Evolutionary conservation across 2,888 invertebrate species (phyloP).

Genomic region (Dasysyrphus tricinctus): DNA sequence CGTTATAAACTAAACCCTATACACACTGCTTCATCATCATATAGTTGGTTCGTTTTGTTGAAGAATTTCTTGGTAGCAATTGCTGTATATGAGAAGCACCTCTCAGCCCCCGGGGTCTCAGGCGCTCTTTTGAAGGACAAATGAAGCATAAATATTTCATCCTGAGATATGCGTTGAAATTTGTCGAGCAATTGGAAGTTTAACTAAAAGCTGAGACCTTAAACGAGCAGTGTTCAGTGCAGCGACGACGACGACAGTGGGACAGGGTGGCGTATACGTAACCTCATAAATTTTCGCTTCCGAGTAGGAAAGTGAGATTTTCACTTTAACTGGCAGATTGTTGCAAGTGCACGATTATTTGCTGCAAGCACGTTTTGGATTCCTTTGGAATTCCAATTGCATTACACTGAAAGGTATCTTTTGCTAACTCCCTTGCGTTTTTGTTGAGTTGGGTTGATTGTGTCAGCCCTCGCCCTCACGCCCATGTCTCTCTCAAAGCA

Average conservation of each 20-base stretch:
- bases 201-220: slow-evolving; percentile 42
- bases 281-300: slow-evolving; percentile 42
- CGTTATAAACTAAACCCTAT: not conserved
- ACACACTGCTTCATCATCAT: slow-evolving; percentile 35
- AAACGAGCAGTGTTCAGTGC: not conserved
- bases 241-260: not conserved
- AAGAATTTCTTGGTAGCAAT: slow-evolving; percentile 15
- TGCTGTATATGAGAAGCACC: not conserved
- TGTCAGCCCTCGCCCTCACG: not conserved
- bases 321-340: slow-evolving; percentile 63
- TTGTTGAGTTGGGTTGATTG: not conserved
- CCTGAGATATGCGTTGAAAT: slow-evolving; percentile 67
- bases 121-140: slow-evolving; percentile 52
- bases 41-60: not conserved
- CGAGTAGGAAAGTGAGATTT: slow-evolving; percentile 60
- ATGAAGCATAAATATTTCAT: slow-evolving; percentile 62
- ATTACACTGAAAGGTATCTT: slow-evolving; percentile 50
- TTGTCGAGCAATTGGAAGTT: slow-evolving; percentile 53
- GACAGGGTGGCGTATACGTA: slow-evolving; percentile 50
- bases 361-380: slow-evolving; percentile 53
- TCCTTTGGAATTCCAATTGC: slow-evolving; percentile 49
- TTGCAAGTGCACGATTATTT: slow-evolving; percentile 58
- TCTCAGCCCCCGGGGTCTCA: not conserved
- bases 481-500: slow-evolving; percentile 14
- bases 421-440: slow-evolving; percentile 19